phyloP scores from a whole-genome alignment of 2,113 vertebrate genomes.

The Varanus salvator region DNA sequence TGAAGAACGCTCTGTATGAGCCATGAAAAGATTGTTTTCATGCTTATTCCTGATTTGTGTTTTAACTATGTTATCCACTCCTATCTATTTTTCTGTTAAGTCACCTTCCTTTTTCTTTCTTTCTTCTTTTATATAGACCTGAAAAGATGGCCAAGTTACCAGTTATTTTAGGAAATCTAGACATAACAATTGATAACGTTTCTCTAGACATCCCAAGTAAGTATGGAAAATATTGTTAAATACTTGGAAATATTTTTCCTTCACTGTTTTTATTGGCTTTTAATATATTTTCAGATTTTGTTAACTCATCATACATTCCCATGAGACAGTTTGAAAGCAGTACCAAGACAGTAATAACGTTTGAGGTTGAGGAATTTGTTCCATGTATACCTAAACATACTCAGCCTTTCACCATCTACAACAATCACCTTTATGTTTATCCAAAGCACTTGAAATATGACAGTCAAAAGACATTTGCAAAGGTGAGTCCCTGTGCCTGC shows the following conservation, averaged over 20 bases:
- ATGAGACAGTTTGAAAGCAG: constrained; percentile 91
- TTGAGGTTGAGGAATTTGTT: constrained; percentile 98
- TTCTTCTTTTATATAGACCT: constrained; percentile 78
- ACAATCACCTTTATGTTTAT: constrained; percentile 97
- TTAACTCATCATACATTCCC: constrained; percentile 97
- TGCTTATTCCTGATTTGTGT: not conserved
- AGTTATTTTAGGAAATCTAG: constrained; percentile 97
- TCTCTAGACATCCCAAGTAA: constrained; percentile 94
- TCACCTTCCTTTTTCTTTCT: constrained; percentile 47
- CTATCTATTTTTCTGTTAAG: constrained; percentile 32
- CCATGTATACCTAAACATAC: constrained; percentile 93
- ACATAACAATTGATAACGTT: constrained; percentile 94
- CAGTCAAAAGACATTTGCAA: constrained; percentile 95
- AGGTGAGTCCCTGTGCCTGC: constrained; percentile 79
- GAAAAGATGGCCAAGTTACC: constrained; percentile 99
- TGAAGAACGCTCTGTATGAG: not conserved
- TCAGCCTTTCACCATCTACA: constrained; percentile 96
- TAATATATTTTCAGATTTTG: constrained; percentile 87
- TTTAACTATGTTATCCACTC: constrained; percentile 33
- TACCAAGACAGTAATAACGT: constrained; percentile 81
- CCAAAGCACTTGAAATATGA: constrained; percentile 96
- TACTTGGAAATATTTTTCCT: constrained; percentile 45
- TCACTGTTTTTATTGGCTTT: constrained; percentile 53
- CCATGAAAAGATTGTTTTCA: not conserved
- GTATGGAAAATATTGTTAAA: constrained; percentile 64